Percentiles rank a stretch among this genome's conserved stretches.
phyloP scores from a whole-genome alignment of 2,888 invertebrate species.

The Ormyrus nitidulus region DNA sequence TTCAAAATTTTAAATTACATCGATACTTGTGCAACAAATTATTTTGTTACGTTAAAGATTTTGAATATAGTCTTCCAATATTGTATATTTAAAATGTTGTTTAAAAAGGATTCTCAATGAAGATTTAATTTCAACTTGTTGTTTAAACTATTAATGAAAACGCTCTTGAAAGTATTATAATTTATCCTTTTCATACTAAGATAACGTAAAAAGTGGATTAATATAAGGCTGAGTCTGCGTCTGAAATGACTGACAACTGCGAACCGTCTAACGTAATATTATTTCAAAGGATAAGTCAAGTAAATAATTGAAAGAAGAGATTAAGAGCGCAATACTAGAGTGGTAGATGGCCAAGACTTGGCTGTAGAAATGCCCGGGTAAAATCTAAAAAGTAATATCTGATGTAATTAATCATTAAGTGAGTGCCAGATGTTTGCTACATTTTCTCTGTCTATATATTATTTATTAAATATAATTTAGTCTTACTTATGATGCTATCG shows the following conservation, averaged over 20 bases:
- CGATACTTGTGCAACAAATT: neutral
- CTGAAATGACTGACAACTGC: conserved; percentile 40
- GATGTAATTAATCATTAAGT: conserved; percentile 2
- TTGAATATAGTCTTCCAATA: conserved; percentile 18
- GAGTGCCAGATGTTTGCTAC: neutral
- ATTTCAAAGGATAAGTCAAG: conserved; percentile 19
- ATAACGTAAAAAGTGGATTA: neutral
- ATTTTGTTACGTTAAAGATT: too few species aligned
- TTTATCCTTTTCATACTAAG: conserved; percentile 9
- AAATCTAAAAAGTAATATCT: conserved; percentile 5
- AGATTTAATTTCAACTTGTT: too few species aligned
- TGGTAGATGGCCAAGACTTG: conserved; percentile 27
- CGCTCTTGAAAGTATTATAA: neutral
- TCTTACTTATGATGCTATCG: too few species aligned
- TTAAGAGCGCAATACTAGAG: conserved; percentile 43
- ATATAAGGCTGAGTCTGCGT: conserved; percentile 5
- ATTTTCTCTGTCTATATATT: too few species aligned
- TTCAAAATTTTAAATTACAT: neutral
- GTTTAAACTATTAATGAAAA: conserved; percentile 1
- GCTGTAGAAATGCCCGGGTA: conserved; percentile 35
- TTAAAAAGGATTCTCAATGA: too few species aligned
- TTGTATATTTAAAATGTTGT: neutral
- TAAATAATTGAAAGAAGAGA: conserved; percentile 45
- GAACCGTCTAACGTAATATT: conserved; percentile 46
- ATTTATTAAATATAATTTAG: too few species aligned